Conservation (phyloP, 1,140 invertebrate species). For the Hesperophylax magnus region DNA sequence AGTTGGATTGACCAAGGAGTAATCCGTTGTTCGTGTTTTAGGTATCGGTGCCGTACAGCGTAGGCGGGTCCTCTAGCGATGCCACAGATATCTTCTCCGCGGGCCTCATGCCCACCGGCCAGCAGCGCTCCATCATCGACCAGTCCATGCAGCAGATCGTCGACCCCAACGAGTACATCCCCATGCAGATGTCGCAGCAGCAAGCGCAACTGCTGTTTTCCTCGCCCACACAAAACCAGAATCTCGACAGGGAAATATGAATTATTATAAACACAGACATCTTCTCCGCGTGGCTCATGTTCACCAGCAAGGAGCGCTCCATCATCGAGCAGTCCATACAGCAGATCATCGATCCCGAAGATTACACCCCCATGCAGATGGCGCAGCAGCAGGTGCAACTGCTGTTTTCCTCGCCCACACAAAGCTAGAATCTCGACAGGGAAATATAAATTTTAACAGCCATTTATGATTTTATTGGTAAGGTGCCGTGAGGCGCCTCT, state of each 20-base stretch:
- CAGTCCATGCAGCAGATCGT: conserved; percentile 8
- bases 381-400: conserved; percentile 63
- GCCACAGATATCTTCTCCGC: background rate
- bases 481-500: too few species aligned
- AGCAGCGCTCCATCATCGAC: conserved; percentile 17
- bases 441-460: background rate
- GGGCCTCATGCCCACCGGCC: background rate
- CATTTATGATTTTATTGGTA: too few species aligned
- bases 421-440: conserved; percentile 9
- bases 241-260: conserved; percentile 27
- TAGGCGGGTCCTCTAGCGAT: background rate
- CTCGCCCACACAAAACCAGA: conserved; percentile 29
- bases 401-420: conserved; percentile 56
- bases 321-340: conserved; percentile 25
- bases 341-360: conserved; percentile 10
- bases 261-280: background rate
- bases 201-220: conserved; percentile 62
- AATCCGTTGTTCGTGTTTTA: conserved; percentile 50
- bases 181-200: conserved; percentile 62
- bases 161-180: conserved; percentile 47
- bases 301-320: background rate
- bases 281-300: background rate
- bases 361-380: conserved; percentile 60
- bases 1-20: too few species aligned
- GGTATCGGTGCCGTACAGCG: conserved; percentile 56